A percentile compares a stretch with the other conserved stretches of the same genome.
Evolutionary conservation across 2,888 invertebrate species (phyloP).

Genomic region (Netelia virgata): DNA sequence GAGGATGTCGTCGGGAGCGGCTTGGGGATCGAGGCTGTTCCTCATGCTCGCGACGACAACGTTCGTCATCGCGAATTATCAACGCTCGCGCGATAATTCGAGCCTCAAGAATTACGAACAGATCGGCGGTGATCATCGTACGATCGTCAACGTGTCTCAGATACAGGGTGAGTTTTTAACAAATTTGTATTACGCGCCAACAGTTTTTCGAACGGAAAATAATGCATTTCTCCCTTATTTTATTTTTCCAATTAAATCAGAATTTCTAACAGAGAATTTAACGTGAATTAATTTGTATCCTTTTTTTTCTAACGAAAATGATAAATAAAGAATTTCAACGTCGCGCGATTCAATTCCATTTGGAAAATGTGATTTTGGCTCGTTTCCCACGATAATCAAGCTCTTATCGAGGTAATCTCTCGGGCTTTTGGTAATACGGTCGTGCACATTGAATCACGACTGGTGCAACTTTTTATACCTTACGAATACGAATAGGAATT

Average conservation of each 20-base stretch:
- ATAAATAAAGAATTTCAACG: no score
- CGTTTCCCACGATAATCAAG: neutral
- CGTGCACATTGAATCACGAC: neutral
- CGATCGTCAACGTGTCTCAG: conserved; percentile 73
- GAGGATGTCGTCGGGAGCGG: conserved; percentile 80
- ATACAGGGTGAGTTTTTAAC: conserved; percentile 73
- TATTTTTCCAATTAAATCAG: no score
- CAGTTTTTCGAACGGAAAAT: no score
- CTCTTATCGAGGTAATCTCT: neutral
- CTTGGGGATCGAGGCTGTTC: conserved; percentile 82
- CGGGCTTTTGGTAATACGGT: neutral
- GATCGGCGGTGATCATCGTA: conserved; percentile 71
- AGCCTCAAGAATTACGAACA: conserved; percentile 66
- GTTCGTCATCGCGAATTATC: conserved; percentile 82
- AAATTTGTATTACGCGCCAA: no score
- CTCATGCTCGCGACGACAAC: conserved; percentile 80
- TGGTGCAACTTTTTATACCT: conserved; percentile 23
- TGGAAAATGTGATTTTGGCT: no score
- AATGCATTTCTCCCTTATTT: no score
- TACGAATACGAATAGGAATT: conserved; percentile 8
- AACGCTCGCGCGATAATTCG: conserved; percentile 78
- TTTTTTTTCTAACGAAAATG: no score
- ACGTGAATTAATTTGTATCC: no score
- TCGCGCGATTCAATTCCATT: no score
- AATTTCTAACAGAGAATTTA: no score